A percentile compares a stretch with the other conserved stretches of the same genome.
These are phyloP conservation scores for Drosophila planitibia DNA, from an alignment of 2,888 invertebrate species.

Conservation along the genomic window DNA sequence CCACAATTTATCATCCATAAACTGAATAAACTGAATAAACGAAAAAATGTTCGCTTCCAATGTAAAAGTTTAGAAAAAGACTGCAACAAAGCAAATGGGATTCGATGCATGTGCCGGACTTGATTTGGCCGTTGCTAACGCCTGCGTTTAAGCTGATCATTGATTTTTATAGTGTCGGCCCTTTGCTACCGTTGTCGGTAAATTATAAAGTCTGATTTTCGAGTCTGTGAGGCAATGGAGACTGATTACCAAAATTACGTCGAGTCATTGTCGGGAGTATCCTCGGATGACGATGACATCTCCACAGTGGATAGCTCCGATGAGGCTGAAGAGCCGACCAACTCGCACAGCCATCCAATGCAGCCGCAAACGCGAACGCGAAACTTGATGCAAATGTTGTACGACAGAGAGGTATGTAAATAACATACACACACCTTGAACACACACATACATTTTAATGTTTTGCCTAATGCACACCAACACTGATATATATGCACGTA, in stretches of 20 bases:
- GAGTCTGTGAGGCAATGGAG: conserved; percentile 74
- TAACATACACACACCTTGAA: neutral
- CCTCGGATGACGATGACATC: conserved; percentile 78
- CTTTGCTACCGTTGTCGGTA: conserved; percentile 40
- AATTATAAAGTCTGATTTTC: conserved; percentile 59
- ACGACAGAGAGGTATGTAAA: conserved; percentile 79
- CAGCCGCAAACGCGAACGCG: conserved; percentile 50
- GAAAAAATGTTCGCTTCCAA: conserved; percentile 41
- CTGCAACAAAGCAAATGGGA: conserved; percentile 28
- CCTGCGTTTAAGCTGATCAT: conserved; percentile 14
- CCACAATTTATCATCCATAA: conserved; percentile 34
- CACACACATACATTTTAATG: neutral
- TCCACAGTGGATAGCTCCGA: conserved; percentile 80
- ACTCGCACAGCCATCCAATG: conserved; percentile 27
- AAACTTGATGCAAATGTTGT: conserved; percentile 78
- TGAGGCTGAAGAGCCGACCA: conserved; percentile 64
- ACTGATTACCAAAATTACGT: conserved; percentile 73
- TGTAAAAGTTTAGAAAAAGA: conserved; percentile 37
- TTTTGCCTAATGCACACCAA: conserved; percentile 9
- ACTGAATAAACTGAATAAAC: conserved; percentile 51
- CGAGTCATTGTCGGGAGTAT: conserved; percentile 75
- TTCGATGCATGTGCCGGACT: conserved; percentile 34
- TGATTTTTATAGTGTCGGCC: conserved; percentile 15
- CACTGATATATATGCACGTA: conserved; percentile 59
- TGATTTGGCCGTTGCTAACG: conserved; percentile 16